These are phyloP conservation scores for Drosophila pseudoananassae DNA, from an alignment of 1,140 invertebrate genomes.

Conservation along the genomic window DNA sequence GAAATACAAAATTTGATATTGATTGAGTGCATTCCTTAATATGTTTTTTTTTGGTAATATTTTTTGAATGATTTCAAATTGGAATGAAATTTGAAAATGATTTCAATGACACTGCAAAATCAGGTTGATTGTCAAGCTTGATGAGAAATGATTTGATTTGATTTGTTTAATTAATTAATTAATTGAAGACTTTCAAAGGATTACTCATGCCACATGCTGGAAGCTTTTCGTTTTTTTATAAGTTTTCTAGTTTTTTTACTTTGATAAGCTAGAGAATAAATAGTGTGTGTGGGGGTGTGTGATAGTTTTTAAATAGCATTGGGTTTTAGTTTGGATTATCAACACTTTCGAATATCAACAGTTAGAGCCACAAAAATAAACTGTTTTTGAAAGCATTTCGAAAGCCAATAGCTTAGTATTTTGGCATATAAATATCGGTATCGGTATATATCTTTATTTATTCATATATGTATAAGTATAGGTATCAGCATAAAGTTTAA, in stretches of 20 bases:
- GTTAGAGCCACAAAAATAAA: conserved; percentile 43
- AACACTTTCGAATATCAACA: conserved; percentile 68
- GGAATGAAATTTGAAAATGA: neutral
- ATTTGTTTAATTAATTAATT: neutral
- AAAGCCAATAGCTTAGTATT: conserved; percentile 20
- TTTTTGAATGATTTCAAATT: neutral
- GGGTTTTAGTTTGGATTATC: conserved; percentile 41
- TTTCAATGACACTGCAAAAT: conserved; percentile 29
- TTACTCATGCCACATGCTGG: conserved; percentile 18
- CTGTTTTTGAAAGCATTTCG: conserved; percentile 21
- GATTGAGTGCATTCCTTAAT: neutral
- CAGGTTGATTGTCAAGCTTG: conserved; percentile 43
- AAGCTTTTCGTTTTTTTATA: neutral
- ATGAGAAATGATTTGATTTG: conserved; percentile 8
- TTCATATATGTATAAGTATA: conserved; percentile 24
- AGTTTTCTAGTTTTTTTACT: neutral
- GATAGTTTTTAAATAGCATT: neutral
- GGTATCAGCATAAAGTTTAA: conserved; percentile 33
- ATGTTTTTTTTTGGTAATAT: neutral
- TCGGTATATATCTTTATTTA: conserved; percentile 15
- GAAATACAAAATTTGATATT: conserved; percentile 13
- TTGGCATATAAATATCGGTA: conserved; percentile 14
- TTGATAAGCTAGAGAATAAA: neutral
- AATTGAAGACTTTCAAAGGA: neutral
- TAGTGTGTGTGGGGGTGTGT: neutral